Evolutionary conservation across 2,797 vertebrate genomes (phyloP), one percentile per base, ranked within the genome.

Genomic region (Anabas testudineus): DNA sequence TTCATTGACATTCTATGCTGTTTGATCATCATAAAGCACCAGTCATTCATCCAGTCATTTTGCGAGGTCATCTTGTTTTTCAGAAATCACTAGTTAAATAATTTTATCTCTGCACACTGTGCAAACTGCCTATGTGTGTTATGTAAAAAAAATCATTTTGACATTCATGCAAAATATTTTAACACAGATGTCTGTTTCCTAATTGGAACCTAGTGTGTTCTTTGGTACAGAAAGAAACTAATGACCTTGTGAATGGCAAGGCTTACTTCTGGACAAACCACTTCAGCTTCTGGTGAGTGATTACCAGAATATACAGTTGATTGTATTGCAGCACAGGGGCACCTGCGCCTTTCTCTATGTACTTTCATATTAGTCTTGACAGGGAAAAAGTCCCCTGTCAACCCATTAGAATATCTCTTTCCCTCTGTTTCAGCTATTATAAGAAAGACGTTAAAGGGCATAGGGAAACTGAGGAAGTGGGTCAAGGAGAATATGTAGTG

Each of bases 291-390:
- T 61, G 52, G 36, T 75, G 59, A 83, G 41, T 66, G 54, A 74
- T 81, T 72, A 79, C 42, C 28, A 58, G 62, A 74, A 80, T 74
- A 78, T 64, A 28, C 66, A 18, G 28, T 60, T n/a, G 80, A 81
- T 85, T 78, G 15, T 70, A 58, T 59, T 8, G 2, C 59, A 76
- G 67, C 21, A 41, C 5, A 39, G 39, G 47, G 52, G 78, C 73
- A 67, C 71, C 69, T 62, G 49, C 58, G 67, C 56, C 54, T 77
- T 58, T 55, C n/a, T 63, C 24, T 30, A 7, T 76, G 42, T 49
- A 32, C 67, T 79, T 69, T 74, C 47, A 75, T 68, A 47, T 46
- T 45, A 30, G 45, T 55, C 51, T 66, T 82, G 78, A 76, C 43
- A 42, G 45, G 5, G 26, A 47, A 42, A 42, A 52, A 41, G 28